Evolutionary conservation across 2,888 invertebrate genomes (phyloP), one percentile per base, ranked within the genome.

Genomic region (Marronus borbonicus): DNA sequence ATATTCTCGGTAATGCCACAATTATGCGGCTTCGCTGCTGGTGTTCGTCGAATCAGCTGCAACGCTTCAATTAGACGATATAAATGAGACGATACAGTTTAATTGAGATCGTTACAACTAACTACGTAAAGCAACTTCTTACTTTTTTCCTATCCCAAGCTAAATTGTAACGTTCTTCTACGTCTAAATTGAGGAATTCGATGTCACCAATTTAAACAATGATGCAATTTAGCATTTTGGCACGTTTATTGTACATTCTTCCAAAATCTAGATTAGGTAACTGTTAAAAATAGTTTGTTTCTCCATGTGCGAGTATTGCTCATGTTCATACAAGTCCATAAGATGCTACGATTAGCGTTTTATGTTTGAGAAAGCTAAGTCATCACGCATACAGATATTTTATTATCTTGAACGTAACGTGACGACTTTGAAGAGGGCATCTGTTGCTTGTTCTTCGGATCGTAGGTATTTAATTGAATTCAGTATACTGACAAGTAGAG

Each of bases 361-460:
- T 5, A 31, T 5, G 5, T 31, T 31, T 31, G 3, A 31, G 31
- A 5, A 31, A 31, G 31, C 5, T 31, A 31, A 31, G 31, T 31
- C 31, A 31, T 24, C 24, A 24, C 24, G 24, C 2, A 24, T 24
- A 1, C 24, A 24, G 24, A 2, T 1, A 24, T 24, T 31, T 31
- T 5, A 31, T 31, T 31, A 3, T 31, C 3, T 31, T 98, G 85
- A 98, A 98, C 76, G 96, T 96, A 84, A 96, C 94, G 92, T 97
- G 87, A 98, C 96, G 55, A 98, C 95, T 89, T 95, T 96, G 88
- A 94, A 90, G 58, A 98, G 90, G 74, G 97, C 95, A 75, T 96
- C 96, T 97, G 89, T 98, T 97, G 97, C 89, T 96, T 97, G 89
- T 98, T 98, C 86, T 95, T 97, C 8, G 97, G 98, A 87, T 98